These are phyloP conservation scores for Menidia menidia DNA, from an alignment of 2,797 vertebrate species.

Conservation along the genomic window DNA sequence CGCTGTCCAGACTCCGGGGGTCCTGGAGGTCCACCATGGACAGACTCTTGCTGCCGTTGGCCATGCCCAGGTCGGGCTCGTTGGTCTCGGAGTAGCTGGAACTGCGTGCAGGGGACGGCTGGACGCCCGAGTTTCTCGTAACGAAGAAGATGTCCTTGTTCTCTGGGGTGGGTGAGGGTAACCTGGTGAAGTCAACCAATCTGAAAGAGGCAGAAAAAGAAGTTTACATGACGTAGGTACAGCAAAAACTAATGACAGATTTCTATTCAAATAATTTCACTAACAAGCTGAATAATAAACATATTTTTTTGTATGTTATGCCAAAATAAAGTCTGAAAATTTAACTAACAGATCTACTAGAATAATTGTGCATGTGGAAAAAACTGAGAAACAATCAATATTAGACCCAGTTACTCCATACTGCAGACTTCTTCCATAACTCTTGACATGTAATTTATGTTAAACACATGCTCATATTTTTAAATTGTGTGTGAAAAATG, in stretches of 20 bases:
- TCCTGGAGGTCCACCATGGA: slow-evolving; percentile 99
- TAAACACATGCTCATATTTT: too few relatives aligned
- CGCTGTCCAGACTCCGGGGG: slow-evolving; percentile 87
- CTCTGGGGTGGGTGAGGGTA: slow-evolving; percentile 98
- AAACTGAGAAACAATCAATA: too few relatives aligned
- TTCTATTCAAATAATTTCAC: too few relatives aligned
- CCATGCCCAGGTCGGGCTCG: slow-evolving; percentile 93
- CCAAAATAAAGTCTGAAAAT: too few relatives aligned
- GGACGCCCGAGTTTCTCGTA: slow-evolving; percentile 94
- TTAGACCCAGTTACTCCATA: too few relatives aligned
- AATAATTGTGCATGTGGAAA: too few relatives aligned
- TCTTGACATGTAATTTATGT: background rate
- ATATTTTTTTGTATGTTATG: too few relatives aligned
- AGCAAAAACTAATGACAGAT: too few relatives aligned
- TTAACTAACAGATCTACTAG: too few relatives aligned
- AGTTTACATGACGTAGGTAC: background rate
- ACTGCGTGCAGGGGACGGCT: slow-evolving; percentile 96
- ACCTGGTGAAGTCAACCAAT: slow-evolving; percentile 97
- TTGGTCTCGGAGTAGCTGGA: slow-evolving; percentile 99
- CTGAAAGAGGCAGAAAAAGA: slow-evolving; percentile 77
- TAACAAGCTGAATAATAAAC: too few relatives aligned
- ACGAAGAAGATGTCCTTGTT: slow-evolving; percentile 99
- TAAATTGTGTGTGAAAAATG: background rate
- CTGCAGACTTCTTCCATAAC: background rate
- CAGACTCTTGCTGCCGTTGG: slow-evolving; percentile 96